Evolutionary conservation across 1,140 invertebrate species (phyloP), one percentile per base, ranked within the genome.

Genomic region (Linepithema humile): DNA sequence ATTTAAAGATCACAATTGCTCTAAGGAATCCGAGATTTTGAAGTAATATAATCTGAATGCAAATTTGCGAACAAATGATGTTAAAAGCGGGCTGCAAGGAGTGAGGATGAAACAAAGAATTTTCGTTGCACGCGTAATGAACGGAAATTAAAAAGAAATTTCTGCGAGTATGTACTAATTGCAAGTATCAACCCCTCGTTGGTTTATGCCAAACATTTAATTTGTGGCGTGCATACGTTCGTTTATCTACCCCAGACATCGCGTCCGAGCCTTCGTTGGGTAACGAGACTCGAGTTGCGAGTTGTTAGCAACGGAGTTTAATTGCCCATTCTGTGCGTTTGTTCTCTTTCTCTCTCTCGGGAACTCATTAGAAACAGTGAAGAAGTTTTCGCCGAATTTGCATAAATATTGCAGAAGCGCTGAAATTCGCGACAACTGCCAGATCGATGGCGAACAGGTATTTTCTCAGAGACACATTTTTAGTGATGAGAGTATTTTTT

Each of bases 131-230:
- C n/a, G 20, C 20, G 29, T 3, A n/a, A 65, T 12, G 20, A 77
- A 50, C n/a, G 29, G 29, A 38, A 38, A 69, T 53, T 55, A 59
- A 17, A 40, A n/a, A 53, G 60, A 65, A 77, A 50, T 55, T 67
- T 78, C 45, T 12, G 23, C 62, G 45, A 55, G 64, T 70, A 40
- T 69, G 35, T 55, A 55, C 75, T 80, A 80, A 80, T 80, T 80
- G 64, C 35, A 70, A 80, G 75, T 70, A 80, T 80, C 75, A 80
- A 80, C 75, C 75, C 75, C 75, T 80, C 75, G 75, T 80, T 80
- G 75, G 75, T 80, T 80, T 70, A 80, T 70, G 75, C 75, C 75
- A 80, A 80, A 80, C 75, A 80, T 80, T 80, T 80, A 80, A 80
- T 80, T 80, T 80, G 75, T 55, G 26, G 64, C 75, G 64, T 70